A percentile compares a stretch with the other conserved stretches of the same genome.
phyloP scores from a whole-genome alignment of 2,888 invertebrate species.

The Aricia artaxerxes region DNA sequence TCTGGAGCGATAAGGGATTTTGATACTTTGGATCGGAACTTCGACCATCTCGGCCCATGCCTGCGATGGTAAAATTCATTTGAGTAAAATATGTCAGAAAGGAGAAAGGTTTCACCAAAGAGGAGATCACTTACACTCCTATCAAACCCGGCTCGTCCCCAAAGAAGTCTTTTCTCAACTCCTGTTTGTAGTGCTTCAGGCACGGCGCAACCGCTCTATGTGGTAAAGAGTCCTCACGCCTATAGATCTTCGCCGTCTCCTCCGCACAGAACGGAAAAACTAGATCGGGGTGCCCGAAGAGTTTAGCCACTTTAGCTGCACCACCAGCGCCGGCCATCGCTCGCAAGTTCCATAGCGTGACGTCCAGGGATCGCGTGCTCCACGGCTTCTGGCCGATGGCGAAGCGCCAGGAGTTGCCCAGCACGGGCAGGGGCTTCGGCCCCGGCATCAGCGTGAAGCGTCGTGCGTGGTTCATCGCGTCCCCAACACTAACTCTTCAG shows the following conservation, averaged over 20 bases:
- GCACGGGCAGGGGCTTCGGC: conserved; percentile 85
- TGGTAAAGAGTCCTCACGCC: conserved; percentile 85
- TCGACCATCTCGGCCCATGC: conserved; percentile 93
- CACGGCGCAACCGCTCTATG: conserved; percentile 88
- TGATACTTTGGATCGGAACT: conserved; percentile 90
- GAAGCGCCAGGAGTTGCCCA: conserved; percentile 91
- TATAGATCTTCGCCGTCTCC: conserved; percentile 85
- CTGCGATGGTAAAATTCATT: conserved; percentile 64
- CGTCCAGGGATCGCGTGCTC: conserved; percentile 78
- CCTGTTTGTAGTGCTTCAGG: conserved; percentile 85
- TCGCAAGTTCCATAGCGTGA: conserved; percentile 74
- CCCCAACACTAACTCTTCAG: conserved; percentile 60
- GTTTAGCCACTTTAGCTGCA: conserved; percentile 83
- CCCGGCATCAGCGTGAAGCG: conserved; percentile 86
- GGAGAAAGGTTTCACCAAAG: not conserved
- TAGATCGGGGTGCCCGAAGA: conserved; percentile 88
- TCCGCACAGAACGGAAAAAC: conserved; percentile 87
- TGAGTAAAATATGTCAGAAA: conserved; percentile 18
- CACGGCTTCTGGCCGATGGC: conserved; percentile 78
- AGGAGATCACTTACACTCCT: conserved; percentile 83
- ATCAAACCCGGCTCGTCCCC: conserved; percentile 86
- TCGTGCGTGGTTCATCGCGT: conserved; percentile 69
- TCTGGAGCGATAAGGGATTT: conserved; percentile 90
- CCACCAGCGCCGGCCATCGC: conserved; percentile 73
- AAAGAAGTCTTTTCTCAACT: conserved; percentile 84